Conservation (phyloP, 2,888 invertebrate species). For the Metopia argyrocephala region DNA sequence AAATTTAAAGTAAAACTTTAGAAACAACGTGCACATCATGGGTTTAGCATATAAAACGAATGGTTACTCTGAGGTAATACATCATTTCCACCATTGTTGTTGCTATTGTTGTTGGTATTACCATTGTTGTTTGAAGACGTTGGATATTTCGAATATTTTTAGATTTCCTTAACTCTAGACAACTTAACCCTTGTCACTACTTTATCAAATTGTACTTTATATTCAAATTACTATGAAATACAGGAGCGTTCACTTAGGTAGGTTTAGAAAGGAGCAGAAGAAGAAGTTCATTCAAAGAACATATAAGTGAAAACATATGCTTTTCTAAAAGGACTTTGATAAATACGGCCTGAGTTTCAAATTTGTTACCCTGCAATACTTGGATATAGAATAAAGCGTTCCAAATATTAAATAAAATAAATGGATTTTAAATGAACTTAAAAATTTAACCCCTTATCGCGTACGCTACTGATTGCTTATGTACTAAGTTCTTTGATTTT, state of each 20-base stretch:
- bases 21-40: constrained; percentile 57
- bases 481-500: constrained; percentile 55
- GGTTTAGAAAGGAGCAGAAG: too few relatives aligned
- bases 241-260: constrained; percentile 15
- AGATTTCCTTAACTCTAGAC: constrained; percentile 58
- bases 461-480: constrained; percentile 26
- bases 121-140: constrained; percentile 18
- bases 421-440: background rate
- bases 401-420: too few relatives aligned
- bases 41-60: constrained; percentile 47
- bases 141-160: constrained; percentile 60
- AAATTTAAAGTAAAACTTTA: constrained; percentile 26
- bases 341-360: too few relatives aligned
- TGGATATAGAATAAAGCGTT: too few relatives aligned
- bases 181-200: constrained; percentile 63
- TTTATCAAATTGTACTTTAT: constrained; percentile 62
- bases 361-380: too few relatives aligned
- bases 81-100: constrained; percentile 22
- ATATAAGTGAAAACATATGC: too few relatives aligned
- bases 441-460: background rate
- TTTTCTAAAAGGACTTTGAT: too few relatives aligned
- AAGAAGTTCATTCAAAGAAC: too few relatives aligned
- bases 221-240: constrained; percentile 34
- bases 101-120: background rate
- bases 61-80: constrained; percentile 57